Evolutionary conservation across 2,113 vertebrate genomes (phyloP).

Genomic region (Ramphastos sulfuratus): DNA sequence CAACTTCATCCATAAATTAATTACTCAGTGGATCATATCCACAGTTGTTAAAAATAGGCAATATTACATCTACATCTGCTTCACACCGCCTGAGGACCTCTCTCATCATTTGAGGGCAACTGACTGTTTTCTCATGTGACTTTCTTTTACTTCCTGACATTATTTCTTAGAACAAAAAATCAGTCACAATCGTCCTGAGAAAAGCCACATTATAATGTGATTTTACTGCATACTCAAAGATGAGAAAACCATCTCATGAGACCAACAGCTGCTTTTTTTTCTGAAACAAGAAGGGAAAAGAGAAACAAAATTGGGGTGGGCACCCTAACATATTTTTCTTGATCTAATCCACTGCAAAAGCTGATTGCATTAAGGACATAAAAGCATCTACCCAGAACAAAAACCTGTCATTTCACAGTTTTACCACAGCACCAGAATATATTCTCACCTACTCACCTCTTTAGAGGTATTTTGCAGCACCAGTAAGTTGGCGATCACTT

Average conservation of each 20-base stretch:
- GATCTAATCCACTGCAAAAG: background rate
- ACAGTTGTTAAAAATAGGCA: background rate
- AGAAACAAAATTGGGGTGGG: background rate
- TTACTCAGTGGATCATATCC: background rate
- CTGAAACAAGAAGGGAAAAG: background rate
- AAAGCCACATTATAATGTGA: background rate
- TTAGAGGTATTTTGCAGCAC: background rate
- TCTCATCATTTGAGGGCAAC: background rate
- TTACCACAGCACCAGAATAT: background rate
- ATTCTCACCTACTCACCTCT: background rate
- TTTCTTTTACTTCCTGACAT: background rate
- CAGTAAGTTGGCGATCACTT: background rate
- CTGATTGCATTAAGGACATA: background rate
- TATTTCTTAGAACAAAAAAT: background rate
- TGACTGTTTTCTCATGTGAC: background rate
- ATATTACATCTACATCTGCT: background rate
- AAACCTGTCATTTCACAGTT: background rate
- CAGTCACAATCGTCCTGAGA: background rate
- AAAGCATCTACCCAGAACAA: background rate
- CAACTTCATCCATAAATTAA: background rate
- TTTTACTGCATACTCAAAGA: background rate
- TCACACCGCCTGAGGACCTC: background rate
- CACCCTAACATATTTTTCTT: background rate
- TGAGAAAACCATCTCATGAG: background rate
- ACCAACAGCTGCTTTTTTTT: background rate